Evolutionary conservation across 2,113 vertebrate species (phyloP), one percentile per base, ranked within the genome.

Genomic region (Aegotheles bennettii): DNA sequence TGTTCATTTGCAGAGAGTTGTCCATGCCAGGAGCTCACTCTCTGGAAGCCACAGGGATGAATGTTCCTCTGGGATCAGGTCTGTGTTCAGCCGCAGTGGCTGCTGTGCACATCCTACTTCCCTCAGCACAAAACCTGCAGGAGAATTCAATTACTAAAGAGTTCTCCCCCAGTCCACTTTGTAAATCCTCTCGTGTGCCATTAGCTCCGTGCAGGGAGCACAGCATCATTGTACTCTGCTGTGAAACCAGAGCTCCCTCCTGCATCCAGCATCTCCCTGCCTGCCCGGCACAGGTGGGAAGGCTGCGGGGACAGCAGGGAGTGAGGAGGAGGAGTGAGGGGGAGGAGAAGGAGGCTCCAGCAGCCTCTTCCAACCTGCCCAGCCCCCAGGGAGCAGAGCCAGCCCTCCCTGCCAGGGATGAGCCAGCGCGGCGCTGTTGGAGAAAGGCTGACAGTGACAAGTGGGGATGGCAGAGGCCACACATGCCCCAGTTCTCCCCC

Each of bases 361-460:
- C 51, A 71, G 20, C 60, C 14, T 42, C 60, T 19, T 17, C 56
- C 47, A 42, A 8, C 59, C 48, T 13, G 7, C 67, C 42, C 4
- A 36, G 18, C 13, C 33, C 21, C 16, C 7, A 1, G 4, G n/a
- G 35, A 42, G 67, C 25, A 31, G 5, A 2, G 54, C 50, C 89
- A 20, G 35, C 3, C 20, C 25, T 42, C 10, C 51, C 31, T 1
- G 5, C 10, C 1, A 1, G 7, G 65, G 11, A 54, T 5, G 2
- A 85, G 67, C 18, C 59, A 54, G 64, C 57, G 59, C 23, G 40
- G 57, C 43, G 6, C 6, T 1, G 0, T 7, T 36, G 16, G 31
- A 70, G 56, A 42, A 28, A 21, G 16, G 13, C 38, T 45, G 48
- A 31, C 9, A 9, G 33, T 13, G 36, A 21, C 26, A 67, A 28